Evolutionary conservation across 2,113 vertebrate genomes (phyloP).

Genomic region (Cromileptes altivelis): DNA sequence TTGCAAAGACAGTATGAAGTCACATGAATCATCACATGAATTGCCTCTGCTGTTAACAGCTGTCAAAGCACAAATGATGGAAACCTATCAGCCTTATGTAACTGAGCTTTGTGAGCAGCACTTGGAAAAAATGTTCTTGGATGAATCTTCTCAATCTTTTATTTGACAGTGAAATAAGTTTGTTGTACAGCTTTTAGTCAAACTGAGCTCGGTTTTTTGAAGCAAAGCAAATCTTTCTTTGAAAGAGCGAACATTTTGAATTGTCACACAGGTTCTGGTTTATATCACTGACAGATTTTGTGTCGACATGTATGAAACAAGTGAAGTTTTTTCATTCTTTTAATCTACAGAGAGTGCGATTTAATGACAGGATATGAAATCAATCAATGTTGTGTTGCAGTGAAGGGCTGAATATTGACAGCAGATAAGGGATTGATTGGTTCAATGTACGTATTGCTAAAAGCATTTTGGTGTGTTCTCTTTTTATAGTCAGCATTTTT

Average conservation of each 20-base stretch:
- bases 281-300: constrained; percentile 3
- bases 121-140: constrained; percentile 44
- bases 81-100: constrained; percentile 86
- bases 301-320: background rate
- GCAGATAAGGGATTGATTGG: constrained; percentile 22
- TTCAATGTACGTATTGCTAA: constrained; percentile 2
- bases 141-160: constrained; percentile 24
- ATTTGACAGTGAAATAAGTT: constrained; percentile 29
- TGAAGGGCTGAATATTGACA: constrained; percentile 45
- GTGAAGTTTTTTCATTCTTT: constrained; percentile 17
- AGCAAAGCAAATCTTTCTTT: constrained; percentile 12
- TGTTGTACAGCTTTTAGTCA: background rate
- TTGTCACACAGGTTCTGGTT: background rate
- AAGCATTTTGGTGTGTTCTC: constrained; percentile 9
- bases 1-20: constrained; percentile 67
- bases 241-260: constrained; percentile 9
- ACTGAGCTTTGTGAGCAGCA: constrained; percentile 50
- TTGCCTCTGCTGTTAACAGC: constrained; percentile 77
- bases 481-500: constrained; percentile 11
- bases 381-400: constrained; percentile 9
- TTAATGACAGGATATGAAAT: constrained; percentile 5
- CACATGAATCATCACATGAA: constrained; percentile 73
- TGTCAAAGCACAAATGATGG: constrained; percentile 74
- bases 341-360: background rate
- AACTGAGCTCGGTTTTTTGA: constrained; percentile 2